Conservation (phyloP, 2,888 invertebrate genomes). For the Thereva nobilitata region DNA sequence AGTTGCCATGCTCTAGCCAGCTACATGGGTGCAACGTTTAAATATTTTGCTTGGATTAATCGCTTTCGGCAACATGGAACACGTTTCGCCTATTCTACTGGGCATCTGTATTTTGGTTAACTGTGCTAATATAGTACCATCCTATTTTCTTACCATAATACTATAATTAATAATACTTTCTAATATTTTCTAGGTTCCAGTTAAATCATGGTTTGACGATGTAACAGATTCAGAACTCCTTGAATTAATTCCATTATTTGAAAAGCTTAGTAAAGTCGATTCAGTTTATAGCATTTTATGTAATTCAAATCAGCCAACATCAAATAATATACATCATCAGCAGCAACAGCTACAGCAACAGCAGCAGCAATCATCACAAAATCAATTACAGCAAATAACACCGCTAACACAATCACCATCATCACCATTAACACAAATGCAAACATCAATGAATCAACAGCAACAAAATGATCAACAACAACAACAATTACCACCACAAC, state of each 20-base stretch:
- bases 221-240: conserved; percentile 95
- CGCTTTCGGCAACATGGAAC: too few relatives aligned
- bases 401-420: conserved; percentile 49
- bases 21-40: too few relatives aligned
- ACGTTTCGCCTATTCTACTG: too few relatives aligned
- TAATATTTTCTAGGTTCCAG: conserved; percentile 76
- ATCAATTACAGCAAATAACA: conserved; percentile 46
- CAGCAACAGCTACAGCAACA: conserved; percentile 43
- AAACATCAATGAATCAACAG: conserved; percentile 48
- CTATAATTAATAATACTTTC: not conserved
- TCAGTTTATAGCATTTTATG: conserved; percentile 95
- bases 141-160: not conserved
- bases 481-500: conserved; percentile 44
- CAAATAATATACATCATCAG: conserved; percentile 48
- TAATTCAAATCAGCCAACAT: conserved; percentile 83
- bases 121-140: too few relatives aligned
- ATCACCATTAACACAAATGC: conserved; percentile 44
- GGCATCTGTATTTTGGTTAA: too few relatives aligned
- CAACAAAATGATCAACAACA: conserved; percentile 28
- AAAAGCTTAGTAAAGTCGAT: conserved; percentile 94
- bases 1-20: too few relatives aligned
- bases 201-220: conserved; percentile 99
- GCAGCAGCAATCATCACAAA: conserved; percentile 48
- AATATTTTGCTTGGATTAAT: too few relatives aligned
- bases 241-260: conserved; percentile 97